Percentiles rank a stretch among this genome's conserved stretches.
phyloP scores from a whole-genome alignment of 2,888 invertebrate genomes.

The Plebejus melissa region DNA sequence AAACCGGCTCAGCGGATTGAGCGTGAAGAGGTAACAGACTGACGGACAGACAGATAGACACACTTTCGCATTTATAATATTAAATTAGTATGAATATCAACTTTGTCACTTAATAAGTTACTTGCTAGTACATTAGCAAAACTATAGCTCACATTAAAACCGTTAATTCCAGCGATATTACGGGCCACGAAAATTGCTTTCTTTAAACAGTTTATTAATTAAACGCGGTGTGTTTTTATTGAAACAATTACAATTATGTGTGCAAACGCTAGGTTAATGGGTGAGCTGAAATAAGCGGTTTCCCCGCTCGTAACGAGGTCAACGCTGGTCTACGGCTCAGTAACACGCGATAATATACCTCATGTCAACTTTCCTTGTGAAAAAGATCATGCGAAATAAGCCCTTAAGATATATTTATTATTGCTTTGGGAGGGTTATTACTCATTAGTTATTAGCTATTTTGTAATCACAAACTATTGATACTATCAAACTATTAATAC shows the following conservation, averaged over 20 bases:
- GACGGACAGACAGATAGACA: too few relatives aligned
- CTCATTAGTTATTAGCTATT: not conserved
- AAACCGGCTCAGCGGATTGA: too few relatives aligned
- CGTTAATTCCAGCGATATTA: not conserved
- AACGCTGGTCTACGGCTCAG: conserved; percentile 16
- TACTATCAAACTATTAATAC: too few relatives aligned
- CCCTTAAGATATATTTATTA: not conserved
- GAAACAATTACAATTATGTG: conserved; percentile 27
- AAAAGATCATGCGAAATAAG: not conserved
- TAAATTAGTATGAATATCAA: too few relatives aligned
- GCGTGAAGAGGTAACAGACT: too few relatives aligned
- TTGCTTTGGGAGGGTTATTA: not conserved
- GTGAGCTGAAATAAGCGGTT: conserved; percentile 25
- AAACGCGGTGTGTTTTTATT: conserved; percentile 23
- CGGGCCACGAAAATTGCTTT: not conserved
- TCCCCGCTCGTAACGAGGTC: conserved; percentile 23
- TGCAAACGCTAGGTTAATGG: conserved; percentile 24
- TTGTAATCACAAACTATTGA: not conserved
- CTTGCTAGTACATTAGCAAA: not conserved
- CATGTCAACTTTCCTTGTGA: conserved; percentile 20
- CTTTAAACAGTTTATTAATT: conserved; percentile 5
- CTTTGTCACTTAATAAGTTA: too few relatives aligned
- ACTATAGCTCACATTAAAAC: not conserved
- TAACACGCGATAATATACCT: conserved; percentile 16
- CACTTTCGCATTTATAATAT: too few relatives aligned